Conservation (phyloP, 2,888 invertebrate species). For the Parasteatoda lunata region DNA sequence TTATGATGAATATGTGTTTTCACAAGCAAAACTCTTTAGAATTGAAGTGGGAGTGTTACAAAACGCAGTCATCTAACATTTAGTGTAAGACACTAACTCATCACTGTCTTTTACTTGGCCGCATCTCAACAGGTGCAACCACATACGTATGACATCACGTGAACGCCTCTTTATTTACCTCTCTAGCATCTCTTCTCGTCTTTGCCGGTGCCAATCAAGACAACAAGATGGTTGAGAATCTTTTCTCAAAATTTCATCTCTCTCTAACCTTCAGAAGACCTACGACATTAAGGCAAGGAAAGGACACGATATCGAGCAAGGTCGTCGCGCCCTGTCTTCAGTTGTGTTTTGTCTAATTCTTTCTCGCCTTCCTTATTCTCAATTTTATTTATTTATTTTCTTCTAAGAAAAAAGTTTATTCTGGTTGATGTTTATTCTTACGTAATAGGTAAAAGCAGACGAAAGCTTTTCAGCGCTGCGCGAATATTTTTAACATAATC, state of each 20-base stretch:
- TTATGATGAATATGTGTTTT: no score
- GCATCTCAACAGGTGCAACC: conserved; percentile 12
- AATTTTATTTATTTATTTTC: conserved; percentile 1
- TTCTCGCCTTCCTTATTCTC: conserved; percentile 6
- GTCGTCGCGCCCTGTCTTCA: conserved; percentile 28
- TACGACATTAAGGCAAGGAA: conserved; percentile 18
- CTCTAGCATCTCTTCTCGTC: conserved; percentile 23
- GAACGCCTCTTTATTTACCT: conserved; percentile 8
- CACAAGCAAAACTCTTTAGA: no score
- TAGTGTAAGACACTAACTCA: no score
- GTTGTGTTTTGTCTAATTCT: neutral
- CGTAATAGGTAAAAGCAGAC: no score
- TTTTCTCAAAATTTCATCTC: conserved; percentile 13
- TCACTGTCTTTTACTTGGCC: neutral
- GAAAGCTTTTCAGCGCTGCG: no score
- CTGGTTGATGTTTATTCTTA: neutral
- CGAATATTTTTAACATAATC: neutral
- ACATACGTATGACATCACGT: neutral
- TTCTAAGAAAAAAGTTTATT: neutral
- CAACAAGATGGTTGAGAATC: neutral
- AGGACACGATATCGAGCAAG: conserved; percentile 19
- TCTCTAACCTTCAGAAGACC: conserved; percentile 28
- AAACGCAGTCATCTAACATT: no score
- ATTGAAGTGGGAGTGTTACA: no score
- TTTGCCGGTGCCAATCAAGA: neutral